Conservation (phyloP, 2,797 vertebrate genomes). For the Sparidentex hasta region DNA sequence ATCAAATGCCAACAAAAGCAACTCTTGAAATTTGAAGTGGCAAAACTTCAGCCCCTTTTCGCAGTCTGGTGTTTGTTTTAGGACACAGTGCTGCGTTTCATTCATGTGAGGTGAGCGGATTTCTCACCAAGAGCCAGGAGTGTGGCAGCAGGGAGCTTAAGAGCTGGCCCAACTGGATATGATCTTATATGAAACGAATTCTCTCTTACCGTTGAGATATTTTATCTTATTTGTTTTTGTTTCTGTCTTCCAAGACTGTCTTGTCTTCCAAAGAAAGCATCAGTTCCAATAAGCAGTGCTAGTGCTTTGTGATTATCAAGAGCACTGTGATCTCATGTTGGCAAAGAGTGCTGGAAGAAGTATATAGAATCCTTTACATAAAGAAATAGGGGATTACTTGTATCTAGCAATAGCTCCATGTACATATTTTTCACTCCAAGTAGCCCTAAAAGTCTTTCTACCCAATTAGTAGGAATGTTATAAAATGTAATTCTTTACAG, state of each 20-base stretch:
- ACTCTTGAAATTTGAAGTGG: slow-evolving; percentile 81
- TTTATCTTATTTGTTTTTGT: slow-evolving; percentile 10
- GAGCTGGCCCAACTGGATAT: slow-evolving; percentile 39
- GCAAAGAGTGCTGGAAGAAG: background rate
- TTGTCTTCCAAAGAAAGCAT: slow-evolving; percentile 4
- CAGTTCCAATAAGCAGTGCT: background rate
- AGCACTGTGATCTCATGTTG: background rate
- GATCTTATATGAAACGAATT: slow-evolving; percentile 32
- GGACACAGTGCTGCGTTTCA: slow-evolving; percentile 81
- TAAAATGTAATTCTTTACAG: background rate
- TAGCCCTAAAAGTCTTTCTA: background rate
- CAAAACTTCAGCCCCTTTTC: slow-evolving; percentile 75
- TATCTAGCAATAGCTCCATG: background rate
- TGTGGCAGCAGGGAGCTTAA: slow-evolving; percentile 51
- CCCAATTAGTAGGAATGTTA: background rate
- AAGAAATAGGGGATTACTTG: background rate
- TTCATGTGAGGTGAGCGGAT: slow-evolving; percentile 71
- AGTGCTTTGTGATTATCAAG: background rate
- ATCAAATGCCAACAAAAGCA: slow-evolving; percentile 85
- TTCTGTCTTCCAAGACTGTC: background rate
- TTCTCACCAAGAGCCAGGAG: slow-evolving; percentile 66
- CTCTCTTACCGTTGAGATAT: slow-evolving; percentile 9
- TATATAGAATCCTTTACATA: background rate
- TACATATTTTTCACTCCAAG: background rate
- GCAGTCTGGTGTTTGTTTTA: slow-evolving; percentile 76